Evolutionary conservation across 2,113 vertebrate species (phyloP).

Genomic region (Plestiodon gilberti): DNA sequence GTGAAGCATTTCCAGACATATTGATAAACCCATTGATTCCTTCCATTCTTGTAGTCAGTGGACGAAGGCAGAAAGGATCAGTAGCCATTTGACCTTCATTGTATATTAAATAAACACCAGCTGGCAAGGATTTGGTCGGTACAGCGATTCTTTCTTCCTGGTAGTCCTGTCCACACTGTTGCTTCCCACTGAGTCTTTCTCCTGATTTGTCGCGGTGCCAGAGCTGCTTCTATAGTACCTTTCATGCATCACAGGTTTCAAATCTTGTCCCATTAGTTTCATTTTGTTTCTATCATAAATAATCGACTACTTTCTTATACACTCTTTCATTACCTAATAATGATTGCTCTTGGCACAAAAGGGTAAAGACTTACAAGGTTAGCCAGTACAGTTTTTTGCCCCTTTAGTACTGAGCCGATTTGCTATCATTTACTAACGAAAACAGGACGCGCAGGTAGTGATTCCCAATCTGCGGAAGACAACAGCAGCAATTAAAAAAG

Average conservation of each 20-base stretch:
- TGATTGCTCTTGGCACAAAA: constrained; percentile 74
- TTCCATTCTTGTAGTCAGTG: constrained; percentile 82
- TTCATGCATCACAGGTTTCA: constrained; percentile 87
- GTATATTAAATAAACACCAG: constrained; percentile 94
- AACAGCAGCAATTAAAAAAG: constrained; percentile 12
- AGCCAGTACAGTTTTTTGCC: constrained; percentile 81
- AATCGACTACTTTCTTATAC: constrained; percentile 84
- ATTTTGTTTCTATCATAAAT: constrained; percentile 87
- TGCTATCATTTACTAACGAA: constrained; percentile 67
- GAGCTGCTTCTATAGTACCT: constrained; percentile 81
- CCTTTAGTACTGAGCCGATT: constrained; percentile 73
- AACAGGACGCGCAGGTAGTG: constrained; percentile 62
- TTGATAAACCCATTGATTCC: constrained; percentile 87
- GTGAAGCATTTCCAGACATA: constrained; percentile 83
- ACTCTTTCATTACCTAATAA: constrained; percentile 84
- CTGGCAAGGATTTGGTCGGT: constrained; percentile 88
- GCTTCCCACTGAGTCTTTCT: constrained; percentile 89
- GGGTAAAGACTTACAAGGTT: constrained; percentile 77
- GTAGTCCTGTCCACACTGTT: constrained; percentile 85
- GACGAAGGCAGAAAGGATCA: constrained; percentile 84
- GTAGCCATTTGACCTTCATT: constrained; percentile 91
- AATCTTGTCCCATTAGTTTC: constrained; percentile 87
- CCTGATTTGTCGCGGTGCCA: constrained; percentile 84
- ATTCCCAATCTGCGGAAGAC: constrained; percentile 14
- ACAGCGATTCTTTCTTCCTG: constrained; percentile 86